Evolutionary conservation across 1,140 invertebrate species (phyloP).

Genomic region (Aphis gossypii): DNA sequence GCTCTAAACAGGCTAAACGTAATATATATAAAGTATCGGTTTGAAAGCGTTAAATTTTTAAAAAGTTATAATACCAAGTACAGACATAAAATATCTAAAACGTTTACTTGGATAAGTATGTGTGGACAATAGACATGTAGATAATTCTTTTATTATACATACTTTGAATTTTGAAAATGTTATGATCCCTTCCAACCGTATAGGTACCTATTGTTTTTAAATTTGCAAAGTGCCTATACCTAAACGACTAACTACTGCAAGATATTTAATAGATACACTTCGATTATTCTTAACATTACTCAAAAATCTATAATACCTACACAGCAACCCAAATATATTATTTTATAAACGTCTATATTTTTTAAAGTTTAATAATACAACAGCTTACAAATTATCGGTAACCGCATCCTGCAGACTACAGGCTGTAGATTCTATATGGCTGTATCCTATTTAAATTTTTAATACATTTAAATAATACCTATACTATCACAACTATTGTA

Average conservation of each 20-base stretch:
- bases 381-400: neutral
- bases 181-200: neutral
- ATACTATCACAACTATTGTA: no score
- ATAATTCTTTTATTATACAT: neutral
- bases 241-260: neutral
- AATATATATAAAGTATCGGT: neutral
- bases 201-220: neutral
- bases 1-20: neutral
- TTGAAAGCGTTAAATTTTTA: no score
- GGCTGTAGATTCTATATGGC: neutral
- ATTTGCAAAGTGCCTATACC: neutral
- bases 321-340: neutral
- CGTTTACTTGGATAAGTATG: neutral
- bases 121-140: neutral
- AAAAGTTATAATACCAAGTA: no score
- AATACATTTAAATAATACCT: neutral
- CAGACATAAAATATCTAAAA: neutral
- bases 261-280: neutral
- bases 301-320: neutral
- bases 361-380: neutral
- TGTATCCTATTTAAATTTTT: neutral
- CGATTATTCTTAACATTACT: neutral
- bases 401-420: neutral
- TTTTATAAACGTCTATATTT: neutral
- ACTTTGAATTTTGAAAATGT: neutral